phyloP scores from a whole-genome alignment of 2,888 invertebrate genomes.

The Aphodius sticticus region DNA sequence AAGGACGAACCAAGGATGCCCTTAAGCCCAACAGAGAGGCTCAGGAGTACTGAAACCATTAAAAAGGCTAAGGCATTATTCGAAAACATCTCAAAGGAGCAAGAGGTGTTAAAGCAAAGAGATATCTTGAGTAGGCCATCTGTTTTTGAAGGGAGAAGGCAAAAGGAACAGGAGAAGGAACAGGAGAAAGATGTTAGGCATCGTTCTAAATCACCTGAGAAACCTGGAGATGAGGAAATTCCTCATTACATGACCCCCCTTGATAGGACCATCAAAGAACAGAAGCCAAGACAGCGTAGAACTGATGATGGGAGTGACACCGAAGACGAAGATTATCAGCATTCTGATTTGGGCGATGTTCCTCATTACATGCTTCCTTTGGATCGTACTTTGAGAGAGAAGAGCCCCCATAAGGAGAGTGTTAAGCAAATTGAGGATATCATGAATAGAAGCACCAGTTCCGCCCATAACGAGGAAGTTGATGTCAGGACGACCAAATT shows the following conservation, averaged over 20 bases:
- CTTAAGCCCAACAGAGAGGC: slow-evolving; percentile 51
- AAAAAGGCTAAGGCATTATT: slow-evolving; percentile 75
- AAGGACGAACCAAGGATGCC: slow-evolving; percentile 51
- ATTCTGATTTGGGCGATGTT: slow-evolving; percentile 40
- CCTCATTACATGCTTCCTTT: slow-evolving; percentile 56
- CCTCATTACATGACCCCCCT: slow-evolving; percentile 56
- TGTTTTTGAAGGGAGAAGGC: slow-evolving; percentile 57
- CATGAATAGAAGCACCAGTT: slow-evolving; percentile 27
- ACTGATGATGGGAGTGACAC: neutral
- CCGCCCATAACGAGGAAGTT: slow-evolving; percentile 48
- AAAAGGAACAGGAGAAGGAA: slow-evolving; percentile 22
- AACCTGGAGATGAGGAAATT: slow-evolving; percentile 43
- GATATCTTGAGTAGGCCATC: slow-evolving; percentile 65
- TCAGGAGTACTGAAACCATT: slow-evolving; percentile 71
- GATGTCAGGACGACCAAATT: slow-evolving; percentile 64
- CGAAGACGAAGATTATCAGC: neutral
- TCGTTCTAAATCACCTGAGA: slow-evolving; percentile 31
- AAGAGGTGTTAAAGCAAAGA: slow-evolving; percentile 54
- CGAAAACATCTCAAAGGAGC: slow-evolving; percentile 66
- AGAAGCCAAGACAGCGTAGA: slow-evolving; percentile 11
- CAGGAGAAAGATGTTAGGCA: neutral
- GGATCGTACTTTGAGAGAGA: slow-evolving; percentile 47
- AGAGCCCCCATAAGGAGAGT: slow-evolving; percentile 45
- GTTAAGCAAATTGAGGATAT: slow-evolving; percentile 41
- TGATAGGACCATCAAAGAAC: slow-evolving; percentile 44